Evolutionary conservation across 1,140 invertebrate species (phyloP).

Genomic region (Orussus abietinus): DNA sequence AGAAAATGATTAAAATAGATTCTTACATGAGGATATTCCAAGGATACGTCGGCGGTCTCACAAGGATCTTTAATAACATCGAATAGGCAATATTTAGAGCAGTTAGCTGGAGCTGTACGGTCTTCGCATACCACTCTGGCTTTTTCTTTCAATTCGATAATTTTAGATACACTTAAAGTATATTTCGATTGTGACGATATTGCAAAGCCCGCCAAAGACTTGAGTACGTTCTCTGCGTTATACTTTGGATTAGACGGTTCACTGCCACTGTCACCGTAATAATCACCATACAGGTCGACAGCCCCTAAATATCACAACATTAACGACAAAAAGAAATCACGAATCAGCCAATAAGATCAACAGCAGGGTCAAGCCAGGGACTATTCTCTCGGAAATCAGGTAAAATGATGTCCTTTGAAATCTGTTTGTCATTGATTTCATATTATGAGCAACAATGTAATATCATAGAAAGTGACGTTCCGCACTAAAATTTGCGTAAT

Average conservation of each 20-base stretch:
- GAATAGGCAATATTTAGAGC: conserved; percentile 8
- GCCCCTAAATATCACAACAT: neutral
- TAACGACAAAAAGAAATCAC: too few species aligned
- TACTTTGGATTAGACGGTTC: neutral
- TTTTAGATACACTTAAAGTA: neutral
- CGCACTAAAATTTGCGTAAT: too few species aligned
- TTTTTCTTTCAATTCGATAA: neutral
- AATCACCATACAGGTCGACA: neutral
- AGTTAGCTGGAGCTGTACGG: neutral
- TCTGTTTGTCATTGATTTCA: too few species aligned
- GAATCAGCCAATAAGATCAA: too few species aligned
- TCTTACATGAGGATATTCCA: conserved; percentile 4
- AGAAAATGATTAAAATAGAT: too few species aligned
- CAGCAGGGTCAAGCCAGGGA: too few species aligned
- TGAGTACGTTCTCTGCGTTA: neutral
- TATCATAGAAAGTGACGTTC: too few species aligned
- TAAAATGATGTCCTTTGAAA: too few species aligned
- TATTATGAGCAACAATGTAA: too few species aligned
- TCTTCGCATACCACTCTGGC: neutral
- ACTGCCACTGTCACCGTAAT: neutral
- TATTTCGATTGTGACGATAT: neutral
- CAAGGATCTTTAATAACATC: conserved; percentile 10
- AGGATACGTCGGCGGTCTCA: conserved; percentile 5
- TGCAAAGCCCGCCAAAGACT: neutral
- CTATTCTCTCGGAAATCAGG: too few species aligned